phyloP scores from a whole-genome alignment of 2,113 vertebrate species.

The Phalacrocorax carbo region DNA sequence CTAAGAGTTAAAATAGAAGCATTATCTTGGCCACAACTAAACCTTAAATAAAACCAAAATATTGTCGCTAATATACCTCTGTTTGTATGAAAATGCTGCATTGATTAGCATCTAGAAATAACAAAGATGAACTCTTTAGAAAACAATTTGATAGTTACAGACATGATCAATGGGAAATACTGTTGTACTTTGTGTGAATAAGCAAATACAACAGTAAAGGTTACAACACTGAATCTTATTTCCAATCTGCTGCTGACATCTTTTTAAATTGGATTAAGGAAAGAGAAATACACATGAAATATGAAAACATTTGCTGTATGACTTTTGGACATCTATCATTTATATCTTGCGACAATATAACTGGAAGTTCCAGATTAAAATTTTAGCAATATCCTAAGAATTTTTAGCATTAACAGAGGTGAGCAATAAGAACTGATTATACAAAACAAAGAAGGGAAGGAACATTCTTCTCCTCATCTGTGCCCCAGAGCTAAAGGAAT shows the following conservation, averaged over 20 bases:
- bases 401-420: conserved; percentile 1
- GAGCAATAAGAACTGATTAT: neutral
- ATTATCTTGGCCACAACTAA: neutral
- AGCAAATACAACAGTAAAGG: neutral
- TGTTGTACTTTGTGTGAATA: neutral
- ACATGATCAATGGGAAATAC: neutral
- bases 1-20: neutral
- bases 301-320: neutral
- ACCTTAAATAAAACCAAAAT: neutral
- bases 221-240: neutral
- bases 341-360: neutral
- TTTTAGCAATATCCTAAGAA: neutral
- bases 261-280: neutral
- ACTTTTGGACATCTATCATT: neutral
- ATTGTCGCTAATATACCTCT: neutral
- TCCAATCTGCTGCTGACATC: neutral
- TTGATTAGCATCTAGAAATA: neutral
- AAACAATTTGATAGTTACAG: neutral
- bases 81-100: conserved; percentile 1
- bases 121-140: neutral
- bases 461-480: neutral
- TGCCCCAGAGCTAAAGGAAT: neutral
- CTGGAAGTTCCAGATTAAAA: neutral
- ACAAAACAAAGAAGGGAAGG: neutral
- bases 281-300: neutral